Evolutionary conservation across 2,113 vertebrate genomes (phyloP).

Genomic region (Asarcornis scutulata): DNA sequence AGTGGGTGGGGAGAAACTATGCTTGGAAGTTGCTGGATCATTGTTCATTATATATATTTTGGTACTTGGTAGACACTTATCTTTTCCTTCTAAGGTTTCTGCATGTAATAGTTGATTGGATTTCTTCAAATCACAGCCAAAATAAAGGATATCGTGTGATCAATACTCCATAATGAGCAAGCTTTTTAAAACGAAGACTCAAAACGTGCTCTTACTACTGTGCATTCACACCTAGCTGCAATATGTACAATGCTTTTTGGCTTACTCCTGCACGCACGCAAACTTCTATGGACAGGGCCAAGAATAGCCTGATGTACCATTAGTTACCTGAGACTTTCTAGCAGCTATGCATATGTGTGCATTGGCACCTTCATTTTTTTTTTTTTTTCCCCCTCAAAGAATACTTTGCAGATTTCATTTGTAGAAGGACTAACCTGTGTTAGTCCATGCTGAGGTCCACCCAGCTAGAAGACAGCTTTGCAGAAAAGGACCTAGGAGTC

Average conservation of each 20-base stretch:
- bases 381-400: background rate
- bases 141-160: background rate
- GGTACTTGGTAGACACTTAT: background rate
- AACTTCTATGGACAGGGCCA: background rate
- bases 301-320: background rate
- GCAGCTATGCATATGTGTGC: background rate
- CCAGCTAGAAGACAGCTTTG: background rate
- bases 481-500: background rate
- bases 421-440: background rate
- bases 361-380: background rate
- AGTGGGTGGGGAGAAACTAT: background rate
- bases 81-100: background rate
- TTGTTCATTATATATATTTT: conserved; percentile 39
- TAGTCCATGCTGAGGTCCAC: background rate
- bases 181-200: background rate
- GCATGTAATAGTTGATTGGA: background rate
- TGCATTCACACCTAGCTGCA: background rate
- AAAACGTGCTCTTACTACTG: background rate
- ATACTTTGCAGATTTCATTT: background rate
- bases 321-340: background rate
- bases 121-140: background rate
- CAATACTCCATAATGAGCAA: background rate
- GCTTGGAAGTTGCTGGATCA: background rate
- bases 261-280: background rate
- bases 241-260: accelerated